Base-by-base conservation (phyloP, 2,888 invertebrate genomes). In the Danaus chrysippus region DNA sequence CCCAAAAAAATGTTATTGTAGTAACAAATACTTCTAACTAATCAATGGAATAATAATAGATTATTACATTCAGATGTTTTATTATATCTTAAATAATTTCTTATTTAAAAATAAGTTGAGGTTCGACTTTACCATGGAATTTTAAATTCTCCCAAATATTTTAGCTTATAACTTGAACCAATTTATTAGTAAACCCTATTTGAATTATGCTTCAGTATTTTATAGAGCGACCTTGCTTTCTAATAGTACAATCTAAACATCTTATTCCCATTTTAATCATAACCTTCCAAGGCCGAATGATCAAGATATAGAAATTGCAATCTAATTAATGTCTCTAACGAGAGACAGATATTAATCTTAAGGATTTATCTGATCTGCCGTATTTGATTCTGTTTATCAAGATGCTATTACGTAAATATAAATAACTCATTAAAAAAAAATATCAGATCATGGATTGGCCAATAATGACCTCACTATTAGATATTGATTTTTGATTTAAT, bases 211-310 rank as follows among this genome's bases (percentile, higher is more conserved):
- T 76, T 77, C 61, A 64, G 59, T 64, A 63, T 61, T 64, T 69
- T 70, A 68, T 69, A 64, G 68, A 65, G 68, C 71, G 84, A 83
- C 90, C 90, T 90, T 90, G 85, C 90, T 89, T 90, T 90, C 90
- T 84, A 89, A 86, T 78, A 81, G 73, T 71, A 74, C 70, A 74
- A 77, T 78, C 76, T 76, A 70, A 79, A 73, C 73, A 76, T 73
- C 76, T 78, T 79, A 84, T 83, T 79, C 82, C 69, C 68, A 82
- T 83, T 87, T 85, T 87, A 89, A 87, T 87, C 84, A 87, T 79
- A 83, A 80, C 81, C 81, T 80, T 75, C 81, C 87, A 89, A 89
- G 88, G 88, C 76, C 79, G 74, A 68, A 84, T 85, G 76, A 76
- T 71, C 67, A 70, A 76, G 84, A 87, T 87, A 85, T 83, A 76